Evolutionary conservation across 2,797 vertebrate species (phyloP).

Genomic region (Protosalanx chinensis): DNA sequence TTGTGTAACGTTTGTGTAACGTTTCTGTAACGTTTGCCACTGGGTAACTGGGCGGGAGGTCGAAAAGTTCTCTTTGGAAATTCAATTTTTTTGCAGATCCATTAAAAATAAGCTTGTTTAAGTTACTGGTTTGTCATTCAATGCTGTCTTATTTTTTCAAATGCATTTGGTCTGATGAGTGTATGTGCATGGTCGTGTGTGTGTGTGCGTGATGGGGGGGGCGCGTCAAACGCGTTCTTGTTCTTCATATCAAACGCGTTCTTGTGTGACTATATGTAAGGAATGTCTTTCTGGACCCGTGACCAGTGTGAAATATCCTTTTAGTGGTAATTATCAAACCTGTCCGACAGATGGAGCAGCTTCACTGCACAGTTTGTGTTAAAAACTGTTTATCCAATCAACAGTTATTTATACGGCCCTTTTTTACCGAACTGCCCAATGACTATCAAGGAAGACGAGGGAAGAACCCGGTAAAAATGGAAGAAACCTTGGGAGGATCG

Average conservation of each 20-base stretch:
- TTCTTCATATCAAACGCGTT: neutral
- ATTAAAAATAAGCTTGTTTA: constrained; percentile 84
- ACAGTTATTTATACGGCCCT: too few species aligned
- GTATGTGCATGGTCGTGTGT: neutral
- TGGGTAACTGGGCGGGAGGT: constrained; percentile 69
- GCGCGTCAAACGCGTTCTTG: neutral
- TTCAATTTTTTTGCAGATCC: constrained; percentile 82
- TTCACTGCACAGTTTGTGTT: neutral
- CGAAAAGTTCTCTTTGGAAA: constrained; percentile 77
- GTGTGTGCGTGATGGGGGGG: neutral
- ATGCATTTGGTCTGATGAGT: neutral
- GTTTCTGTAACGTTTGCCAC: constrained; percentile 71
- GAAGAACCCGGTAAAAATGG: too few species aligned
- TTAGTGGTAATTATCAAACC: neutral
- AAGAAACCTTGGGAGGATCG: too few species aligned
- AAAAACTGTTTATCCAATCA: too few species aligned
- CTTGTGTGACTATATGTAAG: neutral
- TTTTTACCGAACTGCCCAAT: too few species aligned
- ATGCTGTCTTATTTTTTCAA: constrained; percentile 36
- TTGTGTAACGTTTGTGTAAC: constrained; percentile 63
- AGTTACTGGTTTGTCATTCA: constrained; percentile 69
- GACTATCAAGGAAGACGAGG: too few species aligned
- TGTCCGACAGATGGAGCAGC: neutral
- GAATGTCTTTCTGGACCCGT: neutral
- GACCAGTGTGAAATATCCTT: too few species aligned